A percentile compares a stretch with the other conserved stretches of the same genome.
Evolutionary conservation across 2,888 invertebrate genomes (phyloP).

Genomic region (Agrilus mali): DNA sequence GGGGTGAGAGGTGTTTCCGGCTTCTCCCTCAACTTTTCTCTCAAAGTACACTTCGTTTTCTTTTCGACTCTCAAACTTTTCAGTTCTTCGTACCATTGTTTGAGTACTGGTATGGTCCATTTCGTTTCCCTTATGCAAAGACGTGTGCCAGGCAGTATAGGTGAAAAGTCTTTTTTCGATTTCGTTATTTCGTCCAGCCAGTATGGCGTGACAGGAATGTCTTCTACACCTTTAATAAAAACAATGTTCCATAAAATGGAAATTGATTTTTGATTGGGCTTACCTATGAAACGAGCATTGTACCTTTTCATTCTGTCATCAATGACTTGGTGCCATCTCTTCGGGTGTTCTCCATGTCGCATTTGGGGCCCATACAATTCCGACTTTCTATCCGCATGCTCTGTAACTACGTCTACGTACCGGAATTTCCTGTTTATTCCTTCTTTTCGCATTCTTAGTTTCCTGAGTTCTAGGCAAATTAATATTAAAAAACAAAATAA

Average conservation of each 20-base stretch:
- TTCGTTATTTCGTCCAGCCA: constrained; percentile 34
- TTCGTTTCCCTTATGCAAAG: constrained; percentile 49
- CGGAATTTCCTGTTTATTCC: constrained; percentile 31
- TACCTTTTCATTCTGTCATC: constrained; percentile 25
- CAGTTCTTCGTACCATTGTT: constrained; percentile 45
- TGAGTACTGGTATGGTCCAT: constrained; percentile 51
- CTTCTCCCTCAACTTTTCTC: constrained; percentile 18
- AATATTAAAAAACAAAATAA: too few species aligned
- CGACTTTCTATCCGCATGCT: constrained; percentile 44
- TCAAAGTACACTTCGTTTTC: constrained; percentile 15
- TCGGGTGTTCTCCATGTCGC: constrained; percentile 52
- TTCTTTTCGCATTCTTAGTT: constrained; percentile 33
- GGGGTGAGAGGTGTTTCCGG: constrained; percentile 20
- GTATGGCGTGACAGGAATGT: constrained; percentile 36
- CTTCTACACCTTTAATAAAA: constrained; percentile 38
- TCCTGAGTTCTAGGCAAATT: constrained; percentile 33
- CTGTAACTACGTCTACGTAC: constrained; percentile 35
- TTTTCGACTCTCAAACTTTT: constrained; percentile 32
- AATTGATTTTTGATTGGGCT: not conserved
- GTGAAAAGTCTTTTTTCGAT: constrained; percentile 35
- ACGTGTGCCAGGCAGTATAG: constrained; percentile 29
- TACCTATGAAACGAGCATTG: constrained; percentile 27
- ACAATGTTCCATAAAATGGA: constrained; percentile 1
- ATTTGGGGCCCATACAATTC: constrained; percentile 51
- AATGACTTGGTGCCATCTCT: constrained; percentile 43